Evolutionary conservation across 1,140 invertebrate species (phyloP).

Genomic region (Drosophila orosa): DNA sequence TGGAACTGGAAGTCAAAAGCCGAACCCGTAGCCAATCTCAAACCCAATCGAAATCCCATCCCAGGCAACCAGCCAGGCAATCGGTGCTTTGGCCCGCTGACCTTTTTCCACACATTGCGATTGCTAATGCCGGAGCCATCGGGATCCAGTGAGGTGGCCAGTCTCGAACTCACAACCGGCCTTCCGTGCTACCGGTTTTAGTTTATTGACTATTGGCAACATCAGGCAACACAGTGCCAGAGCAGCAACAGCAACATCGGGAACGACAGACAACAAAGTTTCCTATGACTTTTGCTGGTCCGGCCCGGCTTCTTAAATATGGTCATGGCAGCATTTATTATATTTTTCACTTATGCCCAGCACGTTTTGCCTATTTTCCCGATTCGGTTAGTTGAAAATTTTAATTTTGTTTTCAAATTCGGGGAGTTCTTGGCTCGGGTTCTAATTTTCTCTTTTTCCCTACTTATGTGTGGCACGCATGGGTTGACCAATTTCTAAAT

Average conservation of each 20-base stretch:
- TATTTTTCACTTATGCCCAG: constrained; percentile 74
- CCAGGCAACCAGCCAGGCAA: constrained; percentile 16
- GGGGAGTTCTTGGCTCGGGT: constrained; percentile 23
- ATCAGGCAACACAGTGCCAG: constrained; percentile 17
- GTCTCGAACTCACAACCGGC: constrained; percentile 56
- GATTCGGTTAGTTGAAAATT: constrained; percentile 58
- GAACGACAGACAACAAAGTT: constrained; percentile 47
- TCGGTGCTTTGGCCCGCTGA: constrained; percentile 61
- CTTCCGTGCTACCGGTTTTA: constrained; percentile 77
- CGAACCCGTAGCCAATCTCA: constrained; percentile 7
- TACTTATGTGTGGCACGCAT: constrained; percentile 24
- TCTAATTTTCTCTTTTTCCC: constrained; percentile 66
- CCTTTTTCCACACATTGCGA: constrained; percentile 64
- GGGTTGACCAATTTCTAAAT: background rate
- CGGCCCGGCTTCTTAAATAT: constrained; percentile 64
- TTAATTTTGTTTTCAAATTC: constrained; percentile 15
- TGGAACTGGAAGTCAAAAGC: constrained; percentile 24
- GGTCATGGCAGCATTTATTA: constrained; percentile 65
- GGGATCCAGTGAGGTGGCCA: constrained; percentile 47
- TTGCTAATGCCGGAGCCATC: constrained; percentile 47
- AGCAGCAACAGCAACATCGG: constrained; percentile 25
- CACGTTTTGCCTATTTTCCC: constrained; percentile 77
- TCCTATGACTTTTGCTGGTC: constrained; percentile 58
- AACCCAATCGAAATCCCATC: constrained; percentile 31
- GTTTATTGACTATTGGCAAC: constrained; percentile 70